phyloP scores from a whole-genome alignment of 2,888 invertebrate genomes.

The Mythimna ferrago region DNA sequence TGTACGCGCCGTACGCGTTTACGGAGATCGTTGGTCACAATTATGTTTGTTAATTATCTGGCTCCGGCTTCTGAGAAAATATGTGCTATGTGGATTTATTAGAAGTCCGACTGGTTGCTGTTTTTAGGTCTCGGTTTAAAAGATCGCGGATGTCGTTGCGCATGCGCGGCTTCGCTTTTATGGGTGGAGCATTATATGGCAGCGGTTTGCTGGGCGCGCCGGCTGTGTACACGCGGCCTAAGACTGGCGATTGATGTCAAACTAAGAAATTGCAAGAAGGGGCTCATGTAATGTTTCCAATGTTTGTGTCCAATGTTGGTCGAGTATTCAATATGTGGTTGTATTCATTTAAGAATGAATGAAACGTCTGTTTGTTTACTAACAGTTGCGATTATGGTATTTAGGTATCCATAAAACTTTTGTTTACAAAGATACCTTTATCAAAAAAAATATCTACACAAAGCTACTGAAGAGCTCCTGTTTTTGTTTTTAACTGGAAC shows the following conservation, averaged over 20 bases:
- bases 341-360: not conserved
- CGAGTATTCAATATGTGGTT: not conserved
- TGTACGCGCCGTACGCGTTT: slow-evolving; percentile 64
- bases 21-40: slow-evolving; percentile 69
- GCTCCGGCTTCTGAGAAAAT: slow-evolving; percentile 54
- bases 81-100: slow-evolving; percentile 58
- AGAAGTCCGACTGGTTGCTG: slow-evolving; percentile 51
- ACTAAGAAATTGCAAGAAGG: slow-evolving; percentile 21
- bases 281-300: not conserved
- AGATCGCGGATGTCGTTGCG: slow-evolving; percentile 57
- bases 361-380: not conserved
- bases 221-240: slow-evolving; percentile 14
- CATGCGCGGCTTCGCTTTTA: slow-evolving; percentile 40
- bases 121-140: slow-evolving; percentile 54
- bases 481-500: not conserved
- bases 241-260: slow-evolving; percentile 14
- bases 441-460: not conserved
- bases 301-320: slow-evolving; percentile 5
- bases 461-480: not conserved
- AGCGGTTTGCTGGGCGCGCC: slow-evolving; percentile 13
- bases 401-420: no score
- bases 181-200: slow-evolving; percentile 43
- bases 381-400: not conserved
- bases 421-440: not conserved
- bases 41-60: slow-evolving; percentile 68